These are phyloP conservation scores for Drosophila seclusa DNA, from an alignment of 2,888 invertebrate genomes.

Conservation along the genomic window DNA sequence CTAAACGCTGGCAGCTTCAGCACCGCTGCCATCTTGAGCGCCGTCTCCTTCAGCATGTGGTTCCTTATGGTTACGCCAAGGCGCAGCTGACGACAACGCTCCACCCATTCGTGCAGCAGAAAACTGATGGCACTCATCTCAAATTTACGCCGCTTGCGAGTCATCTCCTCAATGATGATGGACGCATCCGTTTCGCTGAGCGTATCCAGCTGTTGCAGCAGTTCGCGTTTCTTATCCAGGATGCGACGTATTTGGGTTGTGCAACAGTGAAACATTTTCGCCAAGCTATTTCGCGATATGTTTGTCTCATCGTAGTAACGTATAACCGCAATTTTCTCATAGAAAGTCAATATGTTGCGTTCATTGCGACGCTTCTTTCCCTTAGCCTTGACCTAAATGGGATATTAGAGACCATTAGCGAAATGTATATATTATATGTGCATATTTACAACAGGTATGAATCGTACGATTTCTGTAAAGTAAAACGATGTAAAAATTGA, in stretches of 20 bases:
- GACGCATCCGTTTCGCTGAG: slow-evolving; percentile 82
- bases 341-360: slow-evolving; percentile 82
- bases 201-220: slow-evolving; percentile 79
- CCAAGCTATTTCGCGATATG: slow-evolving; percentile 82
- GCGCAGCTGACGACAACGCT: slow-evolving; percentile 79
- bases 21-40: slow-evolving; percentile 81
- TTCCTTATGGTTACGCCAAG: slow-evolving; percentile 77
- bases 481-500: not conserved
- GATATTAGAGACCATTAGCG: not conserved
- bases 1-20: slow-evolving; percentile 81
- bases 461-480: not conserved
- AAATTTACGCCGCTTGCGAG: slow-evolving; percentile 82
- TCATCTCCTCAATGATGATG: slow-evolving; percentile 83
- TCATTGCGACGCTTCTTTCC: slow-evolving; percentile 79
- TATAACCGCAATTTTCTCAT: slow-evolving; percentile 84
- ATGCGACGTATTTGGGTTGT: slow-evolving; percentile 84
- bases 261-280: slow-evolving; percentile 84
- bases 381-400: slow-evolving; percentile 25
- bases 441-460: not conserved
- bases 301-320: slow-evolving; percentile 83
- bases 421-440: not conserved
- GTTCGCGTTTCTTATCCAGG: slow-evolving; percentile 80
- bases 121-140: slow-evolving; percentile 84
- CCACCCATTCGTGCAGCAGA: slow-evolving; percentile 83
- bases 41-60: slow-evolving; percentile 80